phyloP scores from a whole-genome alignment of 92 coral and sea anemone genomes.

The Phenganax stokvisi region DNA sequence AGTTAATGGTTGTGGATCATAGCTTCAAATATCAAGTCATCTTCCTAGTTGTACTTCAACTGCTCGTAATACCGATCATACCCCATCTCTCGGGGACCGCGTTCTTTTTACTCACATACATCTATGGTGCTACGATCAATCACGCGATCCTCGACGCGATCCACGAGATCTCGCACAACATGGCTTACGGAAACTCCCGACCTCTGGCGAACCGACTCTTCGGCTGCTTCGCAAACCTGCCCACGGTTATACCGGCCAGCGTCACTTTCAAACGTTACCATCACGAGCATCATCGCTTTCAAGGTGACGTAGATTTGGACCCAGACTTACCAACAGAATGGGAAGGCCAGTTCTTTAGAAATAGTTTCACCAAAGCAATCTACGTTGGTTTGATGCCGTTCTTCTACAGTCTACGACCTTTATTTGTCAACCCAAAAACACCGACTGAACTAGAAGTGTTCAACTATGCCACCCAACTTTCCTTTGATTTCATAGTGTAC shows the following conservation, averaged over 20 bases:
- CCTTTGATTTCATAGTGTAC: slow-evolving; percentile 37
- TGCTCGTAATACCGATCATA: slow-evolving; percentile 32
- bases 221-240: slow-evolving; percentile 50
- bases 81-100: slow-evolving; percentile 48
- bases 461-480: slow-evolving; percentile 47
- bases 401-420: slow-evolving; percentile 52
- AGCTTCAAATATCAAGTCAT: slow-evolving; percentile 50
- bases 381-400: slow-evolving; percentile 53
- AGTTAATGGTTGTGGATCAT: slow-evolving; percentile 56
- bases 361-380: slow-evolving; percentile 45
- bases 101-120: slow-evolving; percentile 39
- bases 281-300: slow-evolving; percentile 57
- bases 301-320: slow-evolving; percentile 54
- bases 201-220: slow-evolving; percentile 50
- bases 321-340: slow-evolving; percentile 57
- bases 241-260: slow-evolving; percentile 49
- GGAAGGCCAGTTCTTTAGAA: slow-evolving; percentile 54
- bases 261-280: slow-evolving; percentile 56
- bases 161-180: slow-evolving; percentile 56
- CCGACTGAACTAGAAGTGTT: slow-evolving; percentile 50
- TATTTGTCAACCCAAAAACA: slow-evolving; percentile 44
- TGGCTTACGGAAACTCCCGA: slow-evolving; percentile 52
- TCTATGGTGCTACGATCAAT: slow-evolving; percentile 47
- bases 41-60: slow-evolving; percentile 36
- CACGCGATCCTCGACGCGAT: slow-evolving; percentile 49